phyloP scores from a whole-genome alignment of 2,797 vertebrate genomes.

The Chelonia mydas region DNA sequence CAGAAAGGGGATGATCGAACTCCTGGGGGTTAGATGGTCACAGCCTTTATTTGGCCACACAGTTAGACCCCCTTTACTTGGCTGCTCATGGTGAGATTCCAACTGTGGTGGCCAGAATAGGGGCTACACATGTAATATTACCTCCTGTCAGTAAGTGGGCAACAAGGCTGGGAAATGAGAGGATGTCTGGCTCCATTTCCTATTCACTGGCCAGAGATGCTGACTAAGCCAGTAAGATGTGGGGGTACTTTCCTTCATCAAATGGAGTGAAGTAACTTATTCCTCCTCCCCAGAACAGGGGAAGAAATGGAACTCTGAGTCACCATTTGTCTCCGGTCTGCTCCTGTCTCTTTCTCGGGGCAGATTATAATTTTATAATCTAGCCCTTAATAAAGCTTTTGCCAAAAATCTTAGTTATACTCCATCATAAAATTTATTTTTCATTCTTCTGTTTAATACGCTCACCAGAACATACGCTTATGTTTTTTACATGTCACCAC shows the following conservation, averaged over 20 bases:
- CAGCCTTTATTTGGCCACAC: too few species aligned
- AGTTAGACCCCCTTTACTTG: too few species aligned
- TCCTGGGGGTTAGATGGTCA: neutral
- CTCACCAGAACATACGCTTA: neutral
- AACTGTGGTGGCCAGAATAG: neutral
- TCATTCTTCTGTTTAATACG: conserved; percentile 1
- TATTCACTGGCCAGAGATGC: neutral
- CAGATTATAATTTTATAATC: neutral
- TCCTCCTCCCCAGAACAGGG: neutral
- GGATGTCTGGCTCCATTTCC: neutral
- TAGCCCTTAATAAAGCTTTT: neutral
- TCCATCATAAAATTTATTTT: conserved; percentile 5
- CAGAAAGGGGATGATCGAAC: neutral
- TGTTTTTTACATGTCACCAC: neutral
- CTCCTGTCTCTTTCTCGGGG: neutral
- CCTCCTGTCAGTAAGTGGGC: neutral
- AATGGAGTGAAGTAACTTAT: neutral
- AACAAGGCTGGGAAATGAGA: neutral
- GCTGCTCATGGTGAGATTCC: neutral
- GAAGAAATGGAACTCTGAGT: neutral
- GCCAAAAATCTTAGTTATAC: neutral
- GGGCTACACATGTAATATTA: neutral
- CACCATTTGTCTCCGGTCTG: rapidly evolving
- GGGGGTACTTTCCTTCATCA: neutral
- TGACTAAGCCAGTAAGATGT: neutral